Percentiles rank a stretch among this genome's conserved stretches.
These are phyloP conservation scores for Hydractinia echinata DNA, from an alignment of 30 jellyfish, hydroid and myxozoan genomes.

Conservation along the genomic window DNA sequence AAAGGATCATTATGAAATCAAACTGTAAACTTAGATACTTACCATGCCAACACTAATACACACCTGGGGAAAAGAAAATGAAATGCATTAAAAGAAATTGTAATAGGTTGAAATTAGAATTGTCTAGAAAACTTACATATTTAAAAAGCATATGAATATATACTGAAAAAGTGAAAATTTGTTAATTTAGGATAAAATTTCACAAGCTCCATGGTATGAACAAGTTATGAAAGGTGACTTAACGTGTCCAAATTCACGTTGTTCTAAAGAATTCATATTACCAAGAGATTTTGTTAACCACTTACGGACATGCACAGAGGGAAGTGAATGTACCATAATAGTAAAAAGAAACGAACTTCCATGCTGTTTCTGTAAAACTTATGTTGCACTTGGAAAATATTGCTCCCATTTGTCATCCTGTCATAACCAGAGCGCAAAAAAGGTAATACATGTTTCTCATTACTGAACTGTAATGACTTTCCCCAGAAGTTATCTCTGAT, in stretches of 20 bases:
- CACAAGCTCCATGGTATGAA: slow-evolving; percentile 24
- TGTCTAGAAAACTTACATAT: too few relatives aligned
- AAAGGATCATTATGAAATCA: too few relatives aligned
- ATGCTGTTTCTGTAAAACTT: slow-evolving; percentile 25
- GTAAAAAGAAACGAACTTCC: slow-evolving; percentile 16
- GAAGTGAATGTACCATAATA: background rate
- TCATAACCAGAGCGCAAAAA: background rate
- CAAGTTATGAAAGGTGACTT: slow-evolving; percentile 29
- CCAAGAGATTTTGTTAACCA: slow-evolving; percentile 31
- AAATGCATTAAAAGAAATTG: too few relatives aligned
- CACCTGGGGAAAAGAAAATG: too few relatives aligned
- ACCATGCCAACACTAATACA: too few relatives aligned
- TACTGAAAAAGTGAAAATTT: too few relatives aligned
- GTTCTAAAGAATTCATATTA: slow-evolving; percentile 23
- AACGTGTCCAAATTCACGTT: slow-evolving; percentile 36
- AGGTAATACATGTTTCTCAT: background rate
- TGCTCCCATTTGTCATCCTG: slow-evolving; percentile 18
- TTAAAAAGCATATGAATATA: too few relatives aligned
- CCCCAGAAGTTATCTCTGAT: too few relatives aligned
- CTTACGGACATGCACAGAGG: slow-evolving; percentile 32
- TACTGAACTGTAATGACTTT: too few relatives aligned
- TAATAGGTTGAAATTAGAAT: too few relatives aligned
- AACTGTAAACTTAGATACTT: too few relatives aligned
- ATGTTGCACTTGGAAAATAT: slow-evolving; percentile 18
- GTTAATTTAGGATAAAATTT: background rate